phyloP scores from a whole-genome alignment of 2,888 invertebrate genomes.

The Rotaria macrura region DNA sequence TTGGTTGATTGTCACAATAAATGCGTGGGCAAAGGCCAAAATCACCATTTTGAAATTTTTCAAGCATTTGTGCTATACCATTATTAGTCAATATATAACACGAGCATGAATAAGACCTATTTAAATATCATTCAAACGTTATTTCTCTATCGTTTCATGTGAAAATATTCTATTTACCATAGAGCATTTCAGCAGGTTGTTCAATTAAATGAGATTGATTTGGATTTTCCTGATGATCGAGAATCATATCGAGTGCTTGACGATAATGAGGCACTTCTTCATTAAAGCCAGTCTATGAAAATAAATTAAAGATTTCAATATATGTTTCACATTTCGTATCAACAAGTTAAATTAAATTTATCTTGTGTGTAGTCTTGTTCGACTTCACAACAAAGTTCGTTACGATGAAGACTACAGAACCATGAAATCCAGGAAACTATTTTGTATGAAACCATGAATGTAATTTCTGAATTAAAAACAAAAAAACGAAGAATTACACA shows the following conservation, averaged over 20 bases:
- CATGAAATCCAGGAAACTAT: constrained; percentile 77
- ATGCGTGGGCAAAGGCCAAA: constrained; percentile 96
- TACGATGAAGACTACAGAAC: constrained; percentile 97
- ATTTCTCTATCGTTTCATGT: too few species aligned
- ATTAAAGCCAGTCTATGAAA: constrained; percentile 24
- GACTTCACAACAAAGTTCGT: constrained; percentile 99
- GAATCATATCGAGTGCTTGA: constrained; percentile 96
- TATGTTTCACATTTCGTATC: neutral
- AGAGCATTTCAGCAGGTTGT: constrained; percentile 97
- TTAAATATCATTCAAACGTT: too few species aligned
- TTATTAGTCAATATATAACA: constrained; percentile 96
- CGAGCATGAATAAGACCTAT: constrained; percentile 78
- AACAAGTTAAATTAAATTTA: constrained; percentile 74
- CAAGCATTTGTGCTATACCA: constrained; percentile 97
- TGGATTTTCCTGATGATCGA: constrained; percentile 76
- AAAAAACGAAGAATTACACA: too few species aligned
- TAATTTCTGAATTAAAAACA: neutral
- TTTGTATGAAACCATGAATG: neutral
- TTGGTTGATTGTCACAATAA: constrained; percentile 93
- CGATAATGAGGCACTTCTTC: constrained; percentile 82
- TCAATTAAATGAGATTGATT: constrained; percentile 94
- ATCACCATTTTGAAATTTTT: constrained; percentile 96
- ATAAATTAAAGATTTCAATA: constrained; percentile 54
- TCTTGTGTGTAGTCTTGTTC: constrained; percentile 99
- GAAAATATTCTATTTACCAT: constrained; percentile 56